Evolutionary conservation across 2,888 invertebrate species (phyloP), one percentile per base, ranked within the genome.

Genomic region (Coenonympha glycerion): DNA sequence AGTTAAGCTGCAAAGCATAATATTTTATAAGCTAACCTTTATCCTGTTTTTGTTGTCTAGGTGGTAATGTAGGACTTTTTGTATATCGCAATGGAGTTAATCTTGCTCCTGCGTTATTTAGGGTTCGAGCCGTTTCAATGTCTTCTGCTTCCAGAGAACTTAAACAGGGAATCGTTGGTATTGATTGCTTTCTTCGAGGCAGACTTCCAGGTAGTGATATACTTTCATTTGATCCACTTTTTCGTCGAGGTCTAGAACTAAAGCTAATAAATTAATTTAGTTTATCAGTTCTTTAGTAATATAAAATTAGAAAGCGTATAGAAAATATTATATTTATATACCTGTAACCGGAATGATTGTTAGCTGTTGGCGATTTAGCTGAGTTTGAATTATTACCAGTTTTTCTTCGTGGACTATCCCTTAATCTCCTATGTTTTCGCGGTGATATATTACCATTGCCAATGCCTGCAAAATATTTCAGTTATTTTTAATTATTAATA

Each of bases 331-430:
- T n/a, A n/a, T 21, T 9, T 24, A 16, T 16, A 6, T 71, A 87
- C 87, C 86, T 82, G 60, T 87, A 87, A 45, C 78, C 75, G 33
- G 85, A 73, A 58, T 83, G 80, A 53, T 83, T 88, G 53, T 68
- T 80, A 13, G 69, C 58, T 39, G 78, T 87, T 6, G 91, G 90
- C 34, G 90, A 90, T 68, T 91, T 88, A 0, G 89, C 88, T 47
- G 77, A 73, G 47, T 77, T 74, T 37, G 87, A 83, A 60, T 85
- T 87, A 55, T 88, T 76, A n/a, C 77, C 79, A 21, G 90, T 90
- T 76, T 92, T 92, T 67, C 92, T 87, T 64, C 92, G 76, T 1
- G 91, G 90, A 65, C 90, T 91, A 53, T 92, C 92, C 52, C 91
- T 84, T 49, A 88, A 79, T 53, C 92, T 88, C 64, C 91, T 89